phyloP scores from a whole-genome alignment of 2,113 vertebrate species.

The Lontra canadensis region DNA sequence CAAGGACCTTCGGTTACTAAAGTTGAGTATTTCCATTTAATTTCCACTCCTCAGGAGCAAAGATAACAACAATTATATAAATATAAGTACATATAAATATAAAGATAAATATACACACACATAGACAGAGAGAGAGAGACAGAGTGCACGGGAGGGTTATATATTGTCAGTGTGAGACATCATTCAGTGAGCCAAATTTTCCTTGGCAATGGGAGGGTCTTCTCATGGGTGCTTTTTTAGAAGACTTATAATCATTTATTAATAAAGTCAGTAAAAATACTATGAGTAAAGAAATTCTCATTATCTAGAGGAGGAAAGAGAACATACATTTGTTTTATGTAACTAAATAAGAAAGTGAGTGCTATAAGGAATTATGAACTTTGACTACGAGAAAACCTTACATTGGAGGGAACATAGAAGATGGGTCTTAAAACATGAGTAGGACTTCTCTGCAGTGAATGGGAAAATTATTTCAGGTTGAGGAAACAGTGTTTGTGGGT shows the following conservation, averaged over 20 bases:
- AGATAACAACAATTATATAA: background rate
- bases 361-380: background rate
- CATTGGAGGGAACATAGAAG: background rate
- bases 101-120: background rate
- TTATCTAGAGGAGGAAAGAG: background rate
- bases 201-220: background rate
- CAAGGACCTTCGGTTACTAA: background rate
- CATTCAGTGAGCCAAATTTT: background rate
- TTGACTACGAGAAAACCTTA: background rate
- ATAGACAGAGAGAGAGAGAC: background rate
- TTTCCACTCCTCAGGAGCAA: background rate
- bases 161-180: background rate
- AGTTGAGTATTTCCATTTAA: background rate
- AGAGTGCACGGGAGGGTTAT: background rate
- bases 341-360: background rate
- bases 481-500: background rate
- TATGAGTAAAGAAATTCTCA: background rate
- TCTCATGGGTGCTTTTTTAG: background rate
- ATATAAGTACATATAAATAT: background rate
- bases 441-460: background rate
- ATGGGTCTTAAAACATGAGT: background rate
- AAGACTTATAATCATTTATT: background rate
- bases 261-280: background rate
- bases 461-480: background rate
- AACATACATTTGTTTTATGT: background rate